Evolutionary conservation across 2,888 invertebrate genomes (phyloP), one percentile per base, ranked within the genome.

Genomic region (Apotomis turbidana): DNA sequence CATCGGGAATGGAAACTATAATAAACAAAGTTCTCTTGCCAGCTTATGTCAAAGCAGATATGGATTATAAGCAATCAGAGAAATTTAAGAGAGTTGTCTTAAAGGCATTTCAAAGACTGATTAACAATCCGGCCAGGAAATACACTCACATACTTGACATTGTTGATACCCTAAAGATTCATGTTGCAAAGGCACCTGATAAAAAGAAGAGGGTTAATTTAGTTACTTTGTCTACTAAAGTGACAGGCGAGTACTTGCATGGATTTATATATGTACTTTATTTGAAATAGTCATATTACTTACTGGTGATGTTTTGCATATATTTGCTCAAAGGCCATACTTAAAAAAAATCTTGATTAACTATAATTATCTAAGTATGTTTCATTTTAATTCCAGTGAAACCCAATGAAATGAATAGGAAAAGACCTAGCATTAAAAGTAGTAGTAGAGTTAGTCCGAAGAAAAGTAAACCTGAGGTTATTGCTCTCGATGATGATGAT

Each of bases 151-250:
- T 66, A 5, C 46, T 27, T 46, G 46, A 66, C 44, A n/a, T 66
- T n/a, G 66, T 66, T n/a, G 66, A 66, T 27, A 66, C 66, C 5
- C 36, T 66, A 12, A 66, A 66, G 66, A 8, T 66, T 55, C 66
- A 66, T 57, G 46, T 46, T 12, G 12, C 52, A 41, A 41, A 27
- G 9, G 12, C 44, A 15, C 41, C 66, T 36, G 27, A 44, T 36
- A n/a, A n/a, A 3, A 66, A 66, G 46, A 66, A 57, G 9, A 66
- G 55, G 44, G 55, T 57, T 0, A 66, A 66, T 66, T 66, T 66
- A 8, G 55, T 66, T 36, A 66, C 66, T 3, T 12, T 66, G 4
- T 66, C 57, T 66, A 66, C 66, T n/a, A 57, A 55, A 66, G 55
- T 66, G 0, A 54, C 63, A 63, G 63, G 63, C 51, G 54, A 57